Percentiles rank a stretch among this genome's conserved stretches.
Conservation (phyloP, 2,797 vertebrate genomes). For the Oreortyx pictus region DNA sequence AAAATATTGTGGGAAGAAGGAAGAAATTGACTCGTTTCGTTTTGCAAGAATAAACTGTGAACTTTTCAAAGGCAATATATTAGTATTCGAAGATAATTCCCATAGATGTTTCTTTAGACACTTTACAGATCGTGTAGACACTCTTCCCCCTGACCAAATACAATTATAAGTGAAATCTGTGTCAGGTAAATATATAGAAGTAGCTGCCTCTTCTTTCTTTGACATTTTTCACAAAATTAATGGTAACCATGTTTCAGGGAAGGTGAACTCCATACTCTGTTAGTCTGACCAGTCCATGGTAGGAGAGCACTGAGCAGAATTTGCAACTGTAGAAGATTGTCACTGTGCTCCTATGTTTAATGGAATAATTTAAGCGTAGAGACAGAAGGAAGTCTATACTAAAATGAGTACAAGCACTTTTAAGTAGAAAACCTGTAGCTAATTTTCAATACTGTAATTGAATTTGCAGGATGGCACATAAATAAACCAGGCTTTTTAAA, state of each 20-base stretch:
- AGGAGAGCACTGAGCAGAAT: conserved; percentile 12
- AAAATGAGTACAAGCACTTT: conserved; percentile 68
- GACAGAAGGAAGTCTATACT: conserved; percentile 47
- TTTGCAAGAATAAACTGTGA: neutral
- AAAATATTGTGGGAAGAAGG: neutral
- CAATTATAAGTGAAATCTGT: neutral
- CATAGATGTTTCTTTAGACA: neutral
- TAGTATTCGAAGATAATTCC: neutral
- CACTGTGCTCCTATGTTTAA: conserved; percentile 40
- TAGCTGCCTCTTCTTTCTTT: neutral
- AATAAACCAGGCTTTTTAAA: conserved; percentile 45
- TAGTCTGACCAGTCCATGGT: conserved; percentile 30
- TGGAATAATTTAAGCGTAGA: conserved; percentile 51
- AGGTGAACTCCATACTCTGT: neutral
- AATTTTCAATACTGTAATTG: conserved; percentile 68
- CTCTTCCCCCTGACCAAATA: neutral
- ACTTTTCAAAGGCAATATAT: neutral
- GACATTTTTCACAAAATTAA: neutral
- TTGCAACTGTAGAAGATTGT: conserved; percentile 27
- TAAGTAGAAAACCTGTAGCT: conserved; percentile 64
- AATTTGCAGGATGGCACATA: conserved; percentile 59
- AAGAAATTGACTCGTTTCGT: neutral
- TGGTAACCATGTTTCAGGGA: conserved; percentile 19
- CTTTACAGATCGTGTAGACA: neutral
- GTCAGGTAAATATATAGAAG: neutral